A percentile compares a stretch with the other conserved stretches of the same genome.
These are phyloP conservation scores for Eristalis tenax DNA, from an alignment of 2,888 invertebrate genomes.

Conservation along the genomic window DNA sequence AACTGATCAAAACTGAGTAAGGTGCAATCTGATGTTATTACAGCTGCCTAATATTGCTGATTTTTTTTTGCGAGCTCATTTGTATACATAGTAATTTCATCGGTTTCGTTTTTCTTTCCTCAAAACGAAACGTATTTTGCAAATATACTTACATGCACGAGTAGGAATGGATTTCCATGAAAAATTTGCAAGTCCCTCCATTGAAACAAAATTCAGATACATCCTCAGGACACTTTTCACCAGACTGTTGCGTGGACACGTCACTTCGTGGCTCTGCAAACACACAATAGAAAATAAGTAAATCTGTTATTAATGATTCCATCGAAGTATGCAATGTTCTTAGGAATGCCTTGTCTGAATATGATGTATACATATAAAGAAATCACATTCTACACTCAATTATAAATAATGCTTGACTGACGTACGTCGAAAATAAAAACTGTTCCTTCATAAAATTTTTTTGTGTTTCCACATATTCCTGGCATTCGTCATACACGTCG, in stretches of 20 bases:
- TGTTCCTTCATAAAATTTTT: too few relatives aligned
- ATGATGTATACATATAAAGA: too few relatives aligned
- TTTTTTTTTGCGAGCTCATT: too few relatives aligned
- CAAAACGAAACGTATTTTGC: not conserved
- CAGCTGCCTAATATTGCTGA: too few relatives aligned
- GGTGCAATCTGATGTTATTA: not conserved
- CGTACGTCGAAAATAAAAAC: too few relatives aligned
- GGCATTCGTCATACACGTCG: too few relatives aligned
- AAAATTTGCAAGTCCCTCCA: slow-evolving; percentile 92
- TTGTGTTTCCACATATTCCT: too few relatives aligned
- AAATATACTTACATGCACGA: slow-evolving; percentile 90
- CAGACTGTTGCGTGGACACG: slow-evolving; percentile 76
- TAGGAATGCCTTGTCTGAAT: too few relatives aligned
- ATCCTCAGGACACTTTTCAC: slow-evolving; percentile 82
- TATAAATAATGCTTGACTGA: too few relatives aligned
- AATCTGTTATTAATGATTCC: not conserved
- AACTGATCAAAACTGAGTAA: not conserved
- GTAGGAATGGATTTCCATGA: slow-evolving; percentile 89
- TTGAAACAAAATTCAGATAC: slow-evolving; percentile 91
- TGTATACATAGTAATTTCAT: too few relatives aligned
- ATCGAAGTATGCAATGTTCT: not conserved
- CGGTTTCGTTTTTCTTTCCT: not conserved
- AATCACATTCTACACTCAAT: too few relatives aligned
- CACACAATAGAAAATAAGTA: slow-evolving; percentile 57
- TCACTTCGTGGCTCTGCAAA: slow-evolving; percentile 81